Conservation (phyloP, 2,113 vertebrate genomes). For the Chloebia gouldiae region DNA sequence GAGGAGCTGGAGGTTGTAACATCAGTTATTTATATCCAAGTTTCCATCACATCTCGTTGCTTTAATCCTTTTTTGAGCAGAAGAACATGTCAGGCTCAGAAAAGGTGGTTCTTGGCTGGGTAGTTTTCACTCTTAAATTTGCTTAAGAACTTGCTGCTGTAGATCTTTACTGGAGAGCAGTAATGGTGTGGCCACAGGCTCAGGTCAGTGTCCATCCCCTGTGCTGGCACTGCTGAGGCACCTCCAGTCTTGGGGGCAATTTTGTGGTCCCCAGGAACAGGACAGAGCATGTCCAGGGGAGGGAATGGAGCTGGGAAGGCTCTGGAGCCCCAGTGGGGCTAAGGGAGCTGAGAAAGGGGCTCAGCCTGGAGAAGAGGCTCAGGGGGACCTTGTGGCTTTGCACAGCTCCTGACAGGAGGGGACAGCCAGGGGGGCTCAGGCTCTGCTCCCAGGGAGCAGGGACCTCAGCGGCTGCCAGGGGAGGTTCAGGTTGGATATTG, state of each 20-base stretch:
- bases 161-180: not conserved
- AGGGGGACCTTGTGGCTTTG: not conserved
- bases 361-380: not conserved
- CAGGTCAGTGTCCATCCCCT: not conserved
- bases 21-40: not conserved
- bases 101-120: no score
- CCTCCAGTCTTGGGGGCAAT: not conserved
- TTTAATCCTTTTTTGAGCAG: not conserved
- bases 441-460: not conserved
- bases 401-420: not conserved
- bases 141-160: not conserved
- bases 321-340: accelerated
- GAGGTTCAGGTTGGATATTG: accelerated
- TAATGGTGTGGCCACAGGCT: not conserved
- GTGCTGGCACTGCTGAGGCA: not conserved
- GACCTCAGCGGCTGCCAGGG: not conserved
- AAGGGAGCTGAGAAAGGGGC: not conserved
- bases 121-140: not conserved
- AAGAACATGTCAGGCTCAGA: not conserved
- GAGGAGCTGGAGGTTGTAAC: not conserved
- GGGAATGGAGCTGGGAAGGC: not conserved
- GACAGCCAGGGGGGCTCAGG: accelerated
- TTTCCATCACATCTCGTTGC: not conserved
- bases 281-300: accelerated
- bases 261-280: not conserved